Percentiles rank a stretch among this genome's conserved stretches.
phyloP scores from a whole-genome alignment of 2,888 invertebrate species.

The Agrilus mali region DNA sequence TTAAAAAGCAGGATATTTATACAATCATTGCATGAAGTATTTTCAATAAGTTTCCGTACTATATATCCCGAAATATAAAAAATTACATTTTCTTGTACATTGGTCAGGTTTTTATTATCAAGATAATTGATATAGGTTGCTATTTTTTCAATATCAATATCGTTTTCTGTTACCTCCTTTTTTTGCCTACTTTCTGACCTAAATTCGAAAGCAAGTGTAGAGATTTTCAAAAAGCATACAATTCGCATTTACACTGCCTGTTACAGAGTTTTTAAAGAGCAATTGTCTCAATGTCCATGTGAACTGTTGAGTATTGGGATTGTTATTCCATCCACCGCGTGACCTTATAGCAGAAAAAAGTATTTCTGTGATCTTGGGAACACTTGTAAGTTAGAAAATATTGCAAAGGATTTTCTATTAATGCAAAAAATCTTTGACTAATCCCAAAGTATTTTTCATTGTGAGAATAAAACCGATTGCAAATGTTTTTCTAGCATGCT shows the following conservation, averaged over 20 bases:
- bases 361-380: constrained; percentile 11
- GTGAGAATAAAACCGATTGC: constrained; percentile 11
- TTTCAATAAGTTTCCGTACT: too few relatives aligned
- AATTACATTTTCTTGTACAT: too few relatives aligned
- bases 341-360: constrained; percentile 12
- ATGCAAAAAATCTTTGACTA: constrained; percentile 8
- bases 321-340: too few relatives aligned
- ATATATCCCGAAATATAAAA: too few relatives aligned
- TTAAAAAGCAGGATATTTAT: too few relatives aligned
- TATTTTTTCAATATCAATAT: too few relatives aligned
- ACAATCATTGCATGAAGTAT: too few relatives aligned
- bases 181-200: too few relatives aligned
- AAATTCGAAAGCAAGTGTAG: too few relatives aligned
- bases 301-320: constrained; percentile 8
- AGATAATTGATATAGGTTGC: too few relatives aligned
- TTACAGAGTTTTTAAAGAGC: constrained; percentile 8
- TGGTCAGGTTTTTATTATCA: too few relatives aligned
- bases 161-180: too few relatives aligned
- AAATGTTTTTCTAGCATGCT: constrained; percentile 12
- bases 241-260: constrained; percentile 9
- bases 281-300: constrained; percentile 9
- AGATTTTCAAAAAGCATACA: constrained; percentile 1
- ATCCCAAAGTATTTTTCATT: constrained; percentile 8
- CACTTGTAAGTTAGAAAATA: constrained; percentile 11
- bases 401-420: constrained; percentile 3